Evolutionary conservation across 2,888 invertebrate species (phyloP).

Genomic region (Spilosoma lubricipeda): DNA sequence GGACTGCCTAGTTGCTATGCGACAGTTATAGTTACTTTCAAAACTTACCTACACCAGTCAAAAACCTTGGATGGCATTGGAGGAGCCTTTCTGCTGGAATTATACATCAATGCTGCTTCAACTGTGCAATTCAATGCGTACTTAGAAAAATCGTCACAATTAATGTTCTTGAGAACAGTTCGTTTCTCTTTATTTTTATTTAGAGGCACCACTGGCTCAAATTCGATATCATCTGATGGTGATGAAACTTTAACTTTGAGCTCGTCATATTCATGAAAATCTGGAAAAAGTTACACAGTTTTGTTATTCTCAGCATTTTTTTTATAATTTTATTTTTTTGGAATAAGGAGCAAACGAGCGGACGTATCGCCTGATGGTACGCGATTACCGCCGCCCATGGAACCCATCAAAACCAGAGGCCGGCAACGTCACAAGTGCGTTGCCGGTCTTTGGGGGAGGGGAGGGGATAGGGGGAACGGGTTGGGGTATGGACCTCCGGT

Average conservation of each 20-base stretch:
- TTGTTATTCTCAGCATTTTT: background rate
- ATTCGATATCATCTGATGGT: slow-evolving; percentile 55
- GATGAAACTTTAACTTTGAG: slow-evolving; percentile 16
- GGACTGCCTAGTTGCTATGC: no score
- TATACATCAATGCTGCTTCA: slow-evolving; percentile 70
- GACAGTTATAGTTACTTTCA: background rate
- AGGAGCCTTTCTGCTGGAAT: slow-evolving; percentile 67
- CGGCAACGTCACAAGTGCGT: no score
- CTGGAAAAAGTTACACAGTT: slow-evolving; percentile 34
- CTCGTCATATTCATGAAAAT: slow-evolving; percentile 58
- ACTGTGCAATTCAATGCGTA: slow-evolving; percentile 71
- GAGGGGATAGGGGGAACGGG: no score
- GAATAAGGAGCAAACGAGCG: no score
- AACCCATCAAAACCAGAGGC: no score
- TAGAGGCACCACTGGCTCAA: slow-evolving; percentile 60
- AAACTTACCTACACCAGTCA: slow-evolving; percentile 70
- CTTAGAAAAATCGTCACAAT: slow-evolving; percentile 68
- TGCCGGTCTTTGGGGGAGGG: no score
- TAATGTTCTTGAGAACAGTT: slow-evolving; percentile 56
- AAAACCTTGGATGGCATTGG: slow-evolving; percentile 68
- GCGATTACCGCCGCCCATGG: no score
- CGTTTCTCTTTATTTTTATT: slow-evolving; percentile 55
- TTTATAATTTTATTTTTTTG: no score
- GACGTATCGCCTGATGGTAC: no score
- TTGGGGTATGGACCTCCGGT: no score